Evolutionary conservation across 2,113 vertebrate species (phyloP).

Genomic region (Zosterops japonicus): DNA sequence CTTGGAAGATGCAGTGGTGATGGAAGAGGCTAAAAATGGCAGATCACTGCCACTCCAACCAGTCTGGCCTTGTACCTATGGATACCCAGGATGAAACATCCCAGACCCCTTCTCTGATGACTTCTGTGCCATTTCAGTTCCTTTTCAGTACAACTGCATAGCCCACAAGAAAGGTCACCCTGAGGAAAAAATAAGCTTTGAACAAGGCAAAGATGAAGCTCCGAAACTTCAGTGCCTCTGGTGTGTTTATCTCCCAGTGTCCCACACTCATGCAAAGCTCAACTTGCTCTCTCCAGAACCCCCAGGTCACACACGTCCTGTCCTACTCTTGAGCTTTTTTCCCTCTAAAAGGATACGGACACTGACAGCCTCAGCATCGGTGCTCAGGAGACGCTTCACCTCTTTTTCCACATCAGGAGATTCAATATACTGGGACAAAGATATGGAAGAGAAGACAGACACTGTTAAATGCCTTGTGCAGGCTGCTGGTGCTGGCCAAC

Average conservation of each 20-base stretch:
- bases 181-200: not conserved
- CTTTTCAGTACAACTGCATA: not conserved
- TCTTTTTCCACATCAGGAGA: slow-evolving; percentile 95
- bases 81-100: not conserved
- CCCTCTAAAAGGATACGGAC: slow-evolving; percentile 87
- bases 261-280: not conserved
- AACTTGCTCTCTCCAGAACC: not conserved
- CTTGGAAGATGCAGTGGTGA: not conserved
- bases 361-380: slow-evolving; percentile 90
- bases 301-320: not conserved
- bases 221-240: not conserved
- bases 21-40: not conserved
- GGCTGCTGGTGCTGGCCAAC: not conserved
- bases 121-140: not conserved
- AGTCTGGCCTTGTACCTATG: not conserved
- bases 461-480: not conserved
- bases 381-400: slow-evolving; percentile 90
- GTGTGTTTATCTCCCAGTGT: not conserved
- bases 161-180: not conserved
- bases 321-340: not conserved
- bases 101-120: not conserved
- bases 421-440: slow-evolving; percentile 80
- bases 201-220: not conserved
- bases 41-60: not conserved
- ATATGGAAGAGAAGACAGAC: not conserved